These are phyloP conservation scores for Psilanteris sp. DNA, from an alignment of 1,140 invertebrate species.

Conservation along the genomic window DNA sequence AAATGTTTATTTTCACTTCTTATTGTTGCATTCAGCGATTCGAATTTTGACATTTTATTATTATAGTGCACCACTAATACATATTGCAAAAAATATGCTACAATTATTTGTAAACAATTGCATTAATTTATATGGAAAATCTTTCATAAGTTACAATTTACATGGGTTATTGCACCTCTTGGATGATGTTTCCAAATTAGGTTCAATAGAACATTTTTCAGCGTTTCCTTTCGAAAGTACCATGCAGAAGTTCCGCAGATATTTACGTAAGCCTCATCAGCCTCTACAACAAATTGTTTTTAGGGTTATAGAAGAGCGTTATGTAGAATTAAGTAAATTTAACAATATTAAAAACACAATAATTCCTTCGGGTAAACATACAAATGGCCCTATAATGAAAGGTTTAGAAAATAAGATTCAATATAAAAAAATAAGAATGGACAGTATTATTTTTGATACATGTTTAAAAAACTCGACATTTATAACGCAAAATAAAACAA, in stretches of 20 bases:
- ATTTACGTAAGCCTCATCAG: conserved; percentile 11
- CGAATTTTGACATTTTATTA: conserved; percentile 2
- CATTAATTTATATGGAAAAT: conserved; percentile 10
- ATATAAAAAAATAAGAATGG: no score
- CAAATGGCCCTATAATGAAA: no score
- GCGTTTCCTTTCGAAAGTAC: conserved; percentile 24
- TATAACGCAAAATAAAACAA: no score
- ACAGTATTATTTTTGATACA: no score
- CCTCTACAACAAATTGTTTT: conserved; percentile 15
- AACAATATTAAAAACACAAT: no score
- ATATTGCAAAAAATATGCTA: not conserved
- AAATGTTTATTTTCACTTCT: conserved; percentile 8
- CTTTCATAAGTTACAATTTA: conserved; percentile 13
- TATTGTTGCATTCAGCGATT: not conserved
- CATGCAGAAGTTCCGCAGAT: conserved; percentile 5
- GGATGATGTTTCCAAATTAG: conserved; percentile 23
- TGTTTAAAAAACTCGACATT: no score
- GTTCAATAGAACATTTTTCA: conserved; percentile 14
- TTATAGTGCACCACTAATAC: not conserved
- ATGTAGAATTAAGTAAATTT: no score
- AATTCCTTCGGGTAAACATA: no score
- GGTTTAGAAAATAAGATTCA: no score
- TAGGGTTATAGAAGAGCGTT: no score
- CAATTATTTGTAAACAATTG: conserved; percentile 10
- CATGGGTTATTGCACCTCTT: conserved; percentile 13